phyloP scores from a whole-genome alignment of 37 sponge, comb jelly and placozoan genomes.

The Geodia barretti region DNA sequence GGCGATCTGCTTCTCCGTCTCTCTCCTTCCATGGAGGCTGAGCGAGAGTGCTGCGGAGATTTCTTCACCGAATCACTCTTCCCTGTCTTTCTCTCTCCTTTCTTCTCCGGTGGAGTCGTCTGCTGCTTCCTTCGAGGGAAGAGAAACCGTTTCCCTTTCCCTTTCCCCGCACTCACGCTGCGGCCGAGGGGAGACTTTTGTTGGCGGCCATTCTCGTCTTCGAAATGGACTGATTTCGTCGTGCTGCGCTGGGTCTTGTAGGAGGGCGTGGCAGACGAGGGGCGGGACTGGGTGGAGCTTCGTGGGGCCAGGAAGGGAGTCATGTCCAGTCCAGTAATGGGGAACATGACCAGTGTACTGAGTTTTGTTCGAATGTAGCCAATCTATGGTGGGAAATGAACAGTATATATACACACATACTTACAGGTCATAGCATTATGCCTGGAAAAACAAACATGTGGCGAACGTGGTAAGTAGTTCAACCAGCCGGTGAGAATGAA shows the following conservation, averaged over 20 bases:
- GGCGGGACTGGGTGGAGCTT: not conserved
- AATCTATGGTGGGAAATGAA: conserved; percentile 32
- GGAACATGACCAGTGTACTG: conserved; percentile 81
- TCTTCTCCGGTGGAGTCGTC: not conserved
- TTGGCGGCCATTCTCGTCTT: conserved; percentile 1
- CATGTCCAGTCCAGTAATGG: conserved; percentile 80
- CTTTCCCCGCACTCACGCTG: conserved; percentile 1
- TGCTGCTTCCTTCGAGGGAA: conserved; percentile 42
- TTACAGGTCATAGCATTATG: too few species aligned
- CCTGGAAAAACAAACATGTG: too few species aligned
- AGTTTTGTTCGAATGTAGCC: conserved; percentile 76
- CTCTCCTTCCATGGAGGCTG: not conserved
- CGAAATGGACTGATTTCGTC: conserved; percentile 38
- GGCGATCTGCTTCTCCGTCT: conserved; percentile 2
- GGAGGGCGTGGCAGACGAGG: conserved; percentile 15
- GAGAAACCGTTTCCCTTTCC: conserved; percentile 20
- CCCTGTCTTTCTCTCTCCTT: not conserved
- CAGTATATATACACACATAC: too few species aligned
- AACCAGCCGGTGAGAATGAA: too few species aligned
- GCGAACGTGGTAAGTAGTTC: too few species aligned
- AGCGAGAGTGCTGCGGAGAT: not conserved
- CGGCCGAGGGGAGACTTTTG: conserved; percentile 1
- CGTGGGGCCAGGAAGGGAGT: conserved; percentile 69
- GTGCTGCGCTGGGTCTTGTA: not conserved
- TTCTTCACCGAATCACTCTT: not conserved